Evolutionary conservation across 2,888 invertebrate genomes (phyloP).

Genomic region (Tribolium freemani): DNA sequence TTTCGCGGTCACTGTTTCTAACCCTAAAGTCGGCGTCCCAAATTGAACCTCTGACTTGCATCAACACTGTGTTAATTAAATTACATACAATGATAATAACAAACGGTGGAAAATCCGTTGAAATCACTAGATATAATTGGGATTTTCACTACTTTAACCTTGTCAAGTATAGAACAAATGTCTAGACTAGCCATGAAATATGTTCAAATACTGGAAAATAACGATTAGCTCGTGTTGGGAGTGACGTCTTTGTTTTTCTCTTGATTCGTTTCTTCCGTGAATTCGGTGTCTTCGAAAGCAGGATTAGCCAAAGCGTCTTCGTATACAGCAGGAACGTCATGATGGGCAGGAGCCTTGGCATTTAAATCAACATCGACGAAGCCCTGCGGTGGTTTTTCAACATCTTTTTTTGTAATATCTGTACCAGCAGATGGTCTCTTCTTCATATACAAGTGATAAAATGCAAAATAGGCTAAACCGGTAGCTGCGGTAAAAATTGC

Average conservation of each 20-base stretch:
- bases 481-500: constrained; percentile 75
- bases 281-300: constrained; percentile 61
- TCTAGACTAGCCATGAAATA: constrained; percentile 31
- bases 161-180: constrained; percentile 24
- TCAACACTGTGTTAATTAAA: constrained; percentile 15
- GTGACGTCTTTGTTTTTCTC: not conserved
- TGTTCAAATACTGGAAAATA: constrained; percentile 16
- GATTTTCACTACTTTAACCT: constrained; percentile 14
- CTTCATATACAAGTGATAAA: constrained; percentile 77
- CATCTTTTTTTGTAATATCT: constrained; percentile 74
- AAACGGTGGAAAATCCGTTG: constrained; percentile 4
- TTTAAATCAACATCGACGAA: constrained; percentile 53
- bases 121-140: not conserved
- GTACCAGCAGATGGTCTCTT: constrained; percentile 71
- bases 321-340: constrained; percentile 56
- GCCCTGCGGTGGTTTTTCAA: constrained; percentile 56
- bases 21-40: not conserved
- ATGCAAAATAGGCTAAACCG: constrained; percentile 78
- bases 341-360: constrained; percentile 48
- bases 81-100: not conserved
- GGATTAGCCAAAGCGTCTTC: constrained; percentile 63
- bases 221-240: constrained; percentile 15
- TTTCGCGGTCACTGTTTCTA: not conserved
- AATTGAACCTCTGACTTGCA: constrained; percentile 13
- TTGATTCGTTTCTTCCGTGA: constrained; percentile 45